Evolutionary conservation across 2,888 invertebrate genomes (phyloP).

Genomic region (Dascillus cervinus): DNA sequence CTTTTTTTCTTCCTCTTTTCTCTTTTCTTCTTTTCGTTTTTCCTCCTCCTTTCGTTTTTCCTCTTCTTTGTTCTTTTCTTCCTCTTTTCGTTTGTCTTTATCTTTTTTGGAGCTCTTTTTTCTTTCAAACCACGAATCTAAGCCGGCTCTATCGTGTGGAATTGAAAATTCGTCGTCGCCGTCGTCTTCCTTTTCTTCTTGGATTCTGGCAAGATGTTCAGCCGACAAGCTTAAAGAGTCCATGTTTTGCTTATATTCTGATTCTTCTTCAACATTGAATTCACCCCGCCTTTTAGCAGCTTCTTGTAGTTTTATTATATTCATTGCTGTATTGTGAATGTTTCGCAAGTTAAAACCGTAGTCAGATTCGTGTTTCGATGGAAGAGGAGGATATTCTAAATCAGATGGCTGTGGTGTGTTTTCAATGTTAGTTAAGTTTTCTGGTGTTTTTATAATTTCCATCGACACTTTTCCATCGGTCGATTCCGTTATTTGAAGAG

Average conservation of each 20-base stretch:
- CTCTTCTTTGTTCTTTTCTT: slow-evolving; percentile 14
- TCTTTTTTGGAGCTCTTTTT: slow-evolving; percentile 23
- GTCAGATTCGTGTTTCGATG: slow-evolving; percentile 30
- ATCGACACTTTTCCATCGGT: slow-evolving; percentile 42
- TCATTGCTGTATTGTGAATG: slow-evolving; percentile 51
- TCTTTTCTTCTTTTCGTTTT: slow-evolving; percentile 29
- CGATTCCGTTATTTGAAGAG: slow-evolving; percentile 52
- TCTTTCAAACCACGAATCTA: slow-evolving; percentile 35
- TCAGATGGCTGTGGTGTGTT: slow-evolving; percentile 21
- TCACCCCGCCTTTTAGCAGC: slow-evolving; percentile 52
- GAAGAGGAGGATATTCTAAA: slow-evolving; percentile 35
- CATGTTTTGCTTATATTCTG: slow-evolving; percentile 50
- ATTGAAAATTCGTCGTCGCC: slow-evolving; percentile 9
- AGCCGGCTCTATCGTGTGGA: slow-evolving; percentile 23
- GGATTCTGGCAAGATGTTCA: slow-evolving; percentile 31
- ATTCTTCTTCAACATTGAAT: slow-evolving; percentile 48
- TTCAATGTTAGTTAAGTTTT: slow-evolving; percentile 14
- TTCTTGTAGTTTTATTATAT: slow-evolving; percentile 54
- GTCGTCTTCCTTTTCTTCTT: slow-evolving; percentile 28
- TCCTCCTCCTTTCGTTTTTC: slow-evolving; percentile 17
- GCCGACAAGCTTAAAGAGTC: slow-evolving; percentile 36
- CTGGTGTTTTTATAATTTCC: slow-evolving; percentile 38
- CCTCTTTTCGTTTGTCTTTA: slow-evolving; percentile 17
- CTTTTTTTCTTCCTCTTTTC: slow-evolving; percentile 22
- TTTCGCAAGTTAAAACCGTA: slow-evolving; percentile 51